Base-by-base conservation (phyloP, 1,140 invertebrate species). In the Solen grandis region DNA sequence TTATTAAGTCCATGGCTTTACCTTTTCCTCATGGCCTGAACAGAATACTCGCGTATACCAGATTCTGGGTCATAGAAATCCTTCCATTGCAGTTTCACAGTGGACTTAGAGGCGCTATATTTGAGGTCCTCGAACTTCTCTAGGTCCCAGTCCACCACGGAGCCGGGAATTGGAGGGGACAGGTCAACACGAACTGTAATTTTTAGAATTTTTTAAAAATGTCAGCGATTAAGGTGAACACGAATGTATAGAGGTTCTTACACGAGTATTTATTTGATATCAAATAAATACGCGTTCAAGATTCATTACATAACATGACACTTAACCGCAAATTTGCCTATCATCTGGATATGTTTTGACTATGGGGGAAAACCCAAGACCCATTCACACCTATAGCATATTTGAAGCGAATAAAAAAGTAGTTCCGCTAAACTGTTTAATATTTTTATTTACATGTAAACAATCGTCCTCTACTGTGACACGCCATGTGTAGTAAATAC, bases 21-120 rank as follows among this genome's bases (percentile, higher is more conserved):
- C 87, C 50, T 76, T 27, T 83, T 81, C 46, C 79, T 60, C 0
- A 63, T 27, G 19, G 86, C 76, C 57, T 84, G 70, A 13, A 86
- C 78, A 50, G 80, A 70, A 72, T 86, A 88, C 10, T 84, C n/a
- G 41, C 52, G 66, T 36, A 88, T 88, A 22, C 46, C 62, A 10
- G 86, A 88, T 50, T 89, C 85, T 13, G 82, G 75, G 54, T 89
- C 88, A 14, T 41, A 50, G 69, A 86, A 88, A 46, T 65, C 69
- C 13, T 54, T 72, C 88, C 88, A 89, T 25, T 87, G 85, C n/a
- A 77, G 57, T 19, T 80, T 66, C 0, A 87, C 81, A 52, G 81
- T 85, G 16, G 85, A 79, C 60, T 59, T 52, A 13, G 70, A 52
- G 25, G 75, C 62, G 59, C 75, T 82, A 46, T 63, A 86, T 16